These are phyloP conservation scores for Eufriesea mexicana DNA, from an alignment of 1,140 invertebrate species.

Conservation along the genomic window DNA sequence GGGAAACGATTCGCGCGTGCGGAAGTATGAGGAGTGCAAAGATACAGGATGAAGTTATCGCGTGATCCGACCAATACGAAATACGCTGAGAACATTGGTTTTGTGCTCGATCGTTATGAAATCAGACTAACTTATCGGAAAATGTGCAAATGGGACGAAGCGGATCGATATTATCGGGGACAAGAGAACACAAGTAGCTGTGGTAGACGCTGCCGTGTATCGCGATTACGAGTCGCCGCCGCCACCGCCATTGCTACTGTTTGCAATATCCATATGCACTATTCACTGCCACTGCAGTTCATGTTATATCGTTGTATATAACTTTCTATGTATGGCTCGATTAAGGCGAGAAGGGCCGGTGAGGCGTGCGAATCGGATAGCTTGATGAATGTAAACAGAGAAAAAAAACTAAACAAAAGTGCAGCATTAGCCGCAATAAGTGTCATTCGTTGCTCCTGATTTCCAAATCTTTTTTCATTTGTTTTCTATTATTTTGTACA, in stretches of 20 bases:
- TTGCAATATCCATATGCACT: constrained; percentile 81
- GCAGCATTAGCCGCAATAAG: constrained; percentile 45
- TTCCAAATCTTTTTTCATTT: constrained; percentile 7
- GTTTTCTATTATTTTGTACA: neutral
- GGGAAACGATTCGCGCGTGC: constrained; percentile 23
- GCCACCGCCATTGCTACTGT: constrained; percentile 69
- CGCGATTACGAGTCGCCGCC: constrained; percentile 69
- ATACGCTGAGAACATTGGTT: constrained; percentile 12
- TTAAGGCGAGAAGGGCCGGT: constrained; percentile 50
- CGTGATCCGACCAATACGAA: neutral
- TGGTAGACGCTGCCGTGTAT: constrained; percentile 78
- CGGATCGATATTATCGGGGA: constrained; percentile 33
- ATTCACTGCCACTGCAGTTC: constrained; percentile 82
- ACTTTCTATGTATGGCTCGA: constrained; percentile 68
- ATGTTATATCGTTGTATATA: constrained; percentile 78
- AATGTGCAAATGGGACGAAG: constrained; percentile 7
- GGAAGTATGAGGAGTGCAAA: neutral
- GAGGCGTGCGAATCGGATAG: constrained; percentile 46
- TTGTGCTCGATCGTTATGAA: constrained; percentile 7
- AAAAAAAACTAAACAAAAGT: neutral
- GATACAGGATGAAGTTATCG: neutral
- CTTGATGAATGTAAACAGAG: constrained; percentile 14
- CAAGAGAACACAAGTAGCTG: constrained; percentile 70
- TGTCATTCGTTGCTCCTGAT: constrained; percentile 22
- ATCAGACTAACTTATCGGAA: neutral